These are phyloP conservation scores for Aselliscus stoliczkanus DNA, from an alignment of 2,797 vertebrate genomes.

Conservation along the genomic window DNA sequence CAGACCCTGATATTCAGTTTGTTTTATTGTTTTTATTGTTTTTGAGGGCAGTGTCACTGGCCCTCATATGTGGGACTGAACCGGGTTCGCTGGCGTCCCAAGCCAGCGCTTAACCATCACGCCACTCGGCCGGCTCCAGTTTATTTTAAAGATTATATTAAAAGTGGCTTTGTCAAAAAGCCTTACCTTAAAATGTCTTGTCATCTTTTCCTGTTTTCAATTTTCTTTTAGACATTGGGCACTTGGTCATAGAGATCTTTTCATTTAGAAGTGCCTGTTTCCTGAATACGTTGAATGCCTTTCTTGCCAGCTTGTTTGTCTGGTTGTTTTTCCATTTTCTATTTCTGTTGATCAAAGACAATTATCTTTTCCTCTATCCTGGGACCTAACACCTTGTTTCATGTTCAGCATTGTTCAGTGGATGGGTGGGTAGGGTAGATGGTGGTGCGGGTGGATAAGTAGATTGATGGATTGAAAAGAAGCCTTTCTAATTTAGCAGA, in stretches of 20 bases:
- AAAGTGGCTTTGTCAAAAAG: neutral
- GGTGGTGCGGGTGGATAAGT: neutral
- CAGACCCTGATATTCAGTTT: neutral
- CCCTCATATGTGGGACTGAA: too few species aligned
- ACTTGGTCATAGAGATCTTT: neutral
- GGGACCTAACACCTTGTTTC: neutral
- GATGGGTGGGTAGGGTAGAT: neutral
- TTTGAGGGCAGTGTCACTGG: too few species aligned
- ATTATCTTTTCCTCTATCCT: neutral
- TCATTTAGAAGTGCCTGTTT: neutral
- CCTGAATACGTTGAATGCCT: neutral
- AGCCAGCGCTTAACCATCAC: too few species aligned
- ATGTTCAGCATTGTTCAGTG: neutral
- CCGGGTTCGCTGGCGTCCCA: too few species aligned
- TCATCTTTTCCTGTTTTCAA: neutral
- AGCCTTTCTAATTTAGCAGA: neutral
- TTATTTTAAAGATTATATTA: conserved; percentile 1
- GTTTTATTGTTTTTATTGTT: too few species aligned
- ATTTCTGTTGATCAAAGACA: neutral
- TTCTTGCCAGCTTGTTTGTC: neutral
- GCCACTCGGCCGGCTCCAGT: too few species aligned
- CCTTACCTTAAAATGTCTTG: neutral
- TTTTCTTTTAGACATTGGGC: neutral
- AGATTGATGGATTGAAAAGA: conserved; percentile 11
- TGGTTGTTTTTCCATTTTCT: neutral